A percentile compares a stretch with the other conserved stretches of the same genome.
phyloP scores from a whole-genome alignment of 1,140 invertebrate species.

The Zaprionus davidi region DNA sequence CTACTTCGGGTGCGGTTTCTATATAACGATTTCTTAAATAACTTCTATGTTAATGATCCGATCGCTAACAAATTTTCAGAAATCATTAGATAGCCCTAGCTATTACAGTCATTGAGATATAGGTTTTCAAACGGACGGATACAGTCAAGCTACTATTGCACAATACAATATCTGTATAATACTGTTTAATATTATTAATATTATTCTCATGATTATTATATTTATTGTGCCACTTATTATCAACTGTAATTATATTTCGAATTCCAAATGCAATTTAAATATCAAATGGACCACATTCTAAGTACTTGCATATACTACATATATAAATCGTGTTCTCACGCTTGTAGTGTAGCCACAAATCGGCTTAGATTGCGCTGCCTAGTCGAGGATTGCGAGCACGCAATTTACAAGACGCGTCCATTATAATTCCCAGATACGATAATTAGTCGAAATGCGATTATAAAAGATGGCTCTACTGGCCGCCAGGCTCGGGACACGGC shows the following conservation, averaged over 20 bases:
- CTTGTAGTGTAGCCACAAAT: neutral
- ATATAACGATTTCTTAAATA: too few species aligned
- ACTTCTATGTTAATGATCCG: too few species aligned
- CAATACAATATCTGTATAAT: too few species aligned
- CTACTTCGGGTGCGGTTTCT: too few species aligned
- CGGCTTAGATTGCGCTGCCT: conserved; percentile 1
- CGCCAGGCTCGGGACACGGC: conserved; percentile 37
- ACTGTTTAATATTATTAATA: too few species aligned
- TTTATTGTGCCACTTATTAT: too few species aligned
- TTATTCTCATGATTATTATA: rapidly evolving
- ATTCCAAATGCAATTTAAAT: neutral
- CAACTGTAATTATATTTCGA: too few species aligned
- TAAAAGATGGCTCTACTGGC: conserved; percentile 49
- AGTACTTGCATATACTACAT: neutral
- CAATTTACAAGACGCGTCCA: conserved; percentile 70
- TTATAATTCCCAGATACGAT: conserved; percentile 79
- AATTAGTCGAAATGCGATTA: conserved; percentile 83
- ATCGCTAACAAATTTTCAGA: too few species aligned
- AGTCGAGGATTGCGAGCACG: conserved; percentile 42
- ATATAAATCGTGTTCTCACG: neutral
- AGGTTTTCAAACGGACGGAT: too few species aligned
- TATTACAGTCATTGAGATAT: too few species aligned
- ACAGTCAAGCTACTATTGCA: too few species aligned
- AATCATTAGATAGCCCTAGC: too few species aligned
- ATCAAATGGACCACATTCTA: neutral